Conservation (phyloP, 2,888 invertebrate genomes). For the Leucophenga montana region DNA sequence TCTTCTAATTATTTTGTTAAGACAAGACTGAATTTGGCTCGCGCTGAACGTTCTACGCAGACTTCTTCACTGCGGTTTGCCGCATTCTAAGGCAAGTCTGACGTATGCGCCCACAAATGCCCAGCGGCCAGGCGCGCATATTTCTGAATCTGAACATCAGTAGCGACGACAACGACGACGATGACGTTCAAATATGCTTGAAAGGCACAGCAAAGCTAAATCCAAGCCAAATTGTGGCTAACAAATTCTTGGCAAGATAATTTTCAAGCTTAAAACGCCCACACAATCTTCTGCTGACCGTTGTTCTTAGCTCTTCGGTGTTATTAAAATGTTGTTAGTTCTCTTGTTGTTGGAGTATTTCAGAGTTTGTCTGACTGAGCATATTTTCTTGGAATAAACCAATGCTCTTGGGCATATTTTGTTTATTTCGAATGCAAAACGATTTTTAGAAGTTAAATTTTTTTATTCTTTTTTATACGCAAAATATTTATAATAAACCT, state of each 20-base stretch:
- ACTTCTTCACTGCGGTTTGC: neutral
- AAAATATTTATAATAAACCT: no score
- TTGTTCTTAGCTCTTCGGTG: neutral
- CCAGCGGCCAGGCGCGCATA: slow-evolving; percentile 35
- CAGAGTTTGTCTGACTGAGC: slow-evolving; percentile 17
- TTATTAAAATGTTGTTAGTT: neutral
- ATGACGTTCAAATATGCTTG: no score
- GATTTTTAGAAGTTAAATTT: neutral
- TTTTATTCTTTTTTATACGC: neutral
- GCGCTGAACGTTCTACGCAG: neutral
- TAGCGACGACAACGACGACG: neutral
- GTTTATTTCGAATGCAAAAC: neutral
- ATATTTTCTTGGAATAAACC: slow-evolving; percentile 57
- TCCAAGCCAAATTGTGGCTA: neutral
- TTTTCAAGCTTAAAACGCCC: slow-evolving; percentile 55
- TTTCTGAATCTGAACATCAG: slow-evolving; percentile 23
- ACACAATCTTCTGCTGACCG: slow-evolving; percentile 32
- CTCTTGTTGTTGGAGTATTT: slow-evolving; percentile 13
- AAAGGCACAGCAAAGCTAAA: no score
- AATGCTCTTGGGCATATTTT: slow-evolving; percentile 55
- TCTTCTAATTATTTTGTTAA: slow-evolving; percentile 17
- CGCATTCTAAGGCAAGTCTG: slow-evolving; percentile 13
- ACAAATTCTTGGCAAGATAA: slow-evolving; percentile 38
- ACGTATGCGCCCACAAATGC: slow-evolving; percentile 36
- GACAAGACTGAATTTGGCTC: neutral